These are phyloP conservation scores for Diuraphis noxia DNA, from an alignment of 1,140 invertebrate genomes.

Conservation along the genomic window DNA sequence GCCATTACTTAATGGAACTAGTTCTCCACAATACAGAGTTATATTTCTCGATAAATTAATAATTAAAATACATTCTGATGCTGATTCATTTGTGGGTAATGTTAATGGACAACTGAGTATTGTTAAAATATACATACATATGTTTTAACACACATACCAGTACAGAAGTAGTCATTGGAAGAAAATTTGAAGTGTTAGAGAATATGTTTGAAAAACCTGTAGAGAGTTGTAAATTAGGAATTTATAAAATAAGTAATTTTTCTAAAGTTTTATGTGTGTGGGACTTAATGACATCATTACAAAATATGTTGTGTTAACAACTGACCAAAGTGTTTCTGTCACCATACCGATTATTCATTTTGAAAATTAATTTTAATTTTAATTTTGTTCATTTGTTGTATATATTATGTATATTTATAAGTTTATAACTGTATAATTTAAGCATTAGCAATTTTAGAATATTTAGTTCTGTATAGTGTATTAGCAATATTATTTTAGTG, in stretches of 20 bases:
- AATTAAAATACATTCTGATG: background rate
- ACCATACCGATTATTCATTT: background rate
- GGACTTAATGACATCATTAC: background rate
- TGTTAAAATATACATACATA: background rate
- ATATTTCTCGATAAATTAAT: background rate
- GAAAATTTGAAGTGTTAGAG: background rate
- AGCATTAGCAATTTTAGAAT: background rate
- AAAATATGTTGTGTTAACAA: background rate
- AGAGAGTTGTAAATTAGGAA: background rate
- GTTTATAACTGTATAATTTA: background rate
- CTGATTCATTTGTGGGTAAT: background rate
- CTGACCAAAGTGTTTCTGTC: background rate
- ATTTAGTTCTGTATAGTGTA: background rate
- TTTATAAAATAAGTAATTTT: slow-evolving; percentile 11
- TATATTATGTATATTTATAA: background rate
- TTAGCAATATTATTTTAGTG: no score
- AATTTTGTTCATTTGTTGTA: background rate
- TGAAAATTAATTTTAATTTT: background rate
- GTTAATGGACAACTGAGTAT: background rate
- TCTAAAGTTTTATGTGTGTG: background rate
- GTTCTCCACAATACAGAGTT: background rate
- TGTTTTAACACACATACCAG: background rate
- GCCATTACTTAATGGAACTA: background rate
- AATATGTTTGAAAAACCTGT: background rate
- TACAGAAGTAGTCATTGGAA: background rate